These are phyloP conservation scores for Nomia melanderi DNA, from an alignment of 1,140 invertebrate genomes.

Conservation along the genomic window DNA sequence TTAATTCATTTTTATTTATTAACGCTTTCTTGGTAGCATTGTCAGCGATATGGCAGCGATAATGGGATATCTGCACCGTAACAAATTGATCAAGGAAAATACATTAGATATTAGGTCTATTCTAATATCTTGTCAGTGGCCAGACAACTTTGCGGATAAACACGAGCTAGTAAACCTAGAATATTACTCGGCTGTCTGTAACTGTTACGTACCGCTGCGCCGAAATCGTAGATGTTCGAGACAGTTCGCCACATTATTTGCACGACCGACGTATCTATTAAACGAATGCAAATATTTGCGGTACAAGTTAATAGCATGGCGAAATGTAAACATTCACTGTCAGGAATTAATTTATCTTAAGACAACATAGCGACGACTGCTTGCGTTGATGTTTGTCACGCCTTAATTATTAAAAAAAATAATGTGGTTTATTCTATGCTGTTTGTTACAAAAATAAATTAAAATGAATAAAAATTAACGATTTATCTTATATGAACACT, in stretches of 20 bases:
- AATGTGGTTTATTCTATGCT: no score
- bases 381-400: neutral
- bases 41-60: no score
- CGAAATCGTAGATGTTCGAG: constrained; percentile 28
- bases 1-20: no score
- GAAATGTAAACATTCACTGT: neutral
- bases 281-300: neutral
- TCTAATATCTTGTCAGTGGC: no score
- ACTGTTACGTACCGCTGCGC: constrained; percentile 1
- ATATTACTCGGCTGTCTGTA: constrained; percentile 52
- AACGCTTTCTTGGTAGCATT: no score
- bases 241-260: constrained; percentile 22
- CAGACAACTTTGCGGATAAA: constrained; percentile 24
- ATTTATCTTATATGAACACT: no score
- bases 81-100: no score
- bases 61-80: no score
- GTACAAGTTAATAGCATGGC: neutral
- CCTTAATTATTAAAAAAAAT: neutral
- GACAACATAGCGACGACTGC: no score
- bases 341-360: neutral
- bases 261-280: neutral
- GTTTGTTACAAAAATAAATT: no score
- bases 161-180: constrained; percentile 27
- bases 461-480: no score
- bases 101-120: no score